Evolutionary conservation across 2,888 invertebrate genomes (phyloP).

Genomic region (Caenorhabditis sulstoni): DNA sequence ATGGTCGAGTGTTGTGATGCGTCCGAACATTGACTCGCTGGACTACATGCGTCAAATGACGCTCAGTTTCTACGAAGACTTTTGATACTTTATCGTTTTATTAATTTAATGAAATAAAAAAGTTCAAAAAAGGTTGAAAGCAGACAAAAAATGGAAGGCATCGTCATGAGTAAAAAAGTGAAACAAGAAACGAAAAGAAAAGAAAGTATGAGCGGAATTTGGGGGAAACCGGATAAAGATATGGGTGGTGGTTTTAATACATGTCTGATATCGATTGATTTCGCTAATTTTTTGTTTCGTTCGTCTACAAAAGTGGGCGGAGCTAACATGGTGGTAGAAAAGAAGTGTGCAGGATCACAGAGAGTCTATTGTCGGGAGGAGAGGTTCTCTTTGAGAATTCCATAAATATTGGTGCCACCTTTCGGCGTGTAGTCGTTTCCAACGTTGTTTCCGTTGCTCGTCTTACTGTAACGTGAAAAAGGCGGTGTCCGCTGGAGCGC

Average conservation of each 20-base stretch:
- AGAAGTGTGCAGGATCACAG: constrained; percentile 52
- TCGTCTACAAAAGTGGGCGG: background rate
- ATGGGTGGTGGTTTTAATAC: background rate
- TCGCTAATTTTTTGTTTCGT: no score
- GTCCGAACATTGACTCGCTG: background rate
- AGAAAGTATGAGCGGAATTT: constrained; percentile 31
- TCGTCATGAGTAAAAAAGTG: constrained; percentile 54
- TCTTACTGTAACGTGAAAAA: constrained; percentile 17
- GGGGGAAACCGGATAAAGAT: constrained; percentile 18
- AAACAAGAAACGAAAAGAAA: constrained; percentile 32
- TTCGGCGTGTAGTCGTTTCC: constrained; percentile 68
- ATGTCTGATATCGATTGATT: constrained; percentile 1
- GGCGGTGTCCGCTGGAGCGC: no score
- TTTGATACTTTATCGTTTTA: constrained; percentile 14
- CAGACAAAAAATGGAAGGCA: constrained; percentile 15
- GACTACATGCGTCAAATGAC: constrained; percentile 25
- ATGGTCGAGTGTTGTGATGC: constrained; percentile 22
- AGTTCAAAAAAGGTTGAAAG: no score
- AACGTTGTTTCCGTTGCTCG: constrained; percentile 44
- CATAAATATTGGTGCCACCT: constrained; percentile 51
- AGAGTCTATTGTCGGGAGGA: constrained; percentile 52
- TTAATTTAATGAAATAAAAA: constrained; percentile 19
- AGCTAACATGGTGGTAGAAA: no score
- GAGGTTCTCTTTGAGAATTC: constrained; percentile 61
- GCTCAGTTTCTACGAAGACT: constrained; percentile 9